Evolutionary conservation across 2,888 invertebrate genomes (phyloP).

Genomic region (Cosmia trapezina): DNA sequence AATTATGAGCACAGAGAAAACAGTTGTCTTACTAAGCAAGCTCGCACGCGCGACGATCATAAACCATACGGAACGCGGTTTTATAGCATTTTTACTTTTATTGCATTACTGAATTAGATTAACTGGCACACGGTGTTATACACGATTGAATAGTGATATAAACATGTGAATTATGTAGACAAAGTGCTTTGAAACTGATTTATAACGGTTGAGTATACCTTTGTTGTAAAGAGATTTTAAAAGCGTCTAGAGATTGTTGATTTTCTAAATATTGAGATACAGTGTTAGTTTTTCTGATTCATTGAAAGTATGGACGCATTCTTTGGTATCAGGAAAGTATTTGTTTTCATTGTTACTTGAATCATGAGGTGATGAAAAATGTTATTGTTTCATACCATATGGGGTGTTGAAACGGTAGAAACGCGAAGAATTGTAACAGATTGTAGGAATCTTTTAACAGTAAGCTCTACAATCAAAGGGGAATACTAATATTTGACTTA

Average conservation of each 20-base stretch:
- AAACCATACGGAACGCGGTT: constrained; percentile 68
- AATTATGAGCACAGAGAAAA: constrained; percentile 32
- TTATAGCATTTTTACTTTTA: constrained; percentile 81
- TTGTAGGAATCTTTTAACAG: constrained; percentile 32
- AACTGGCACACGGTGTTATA: constrained; percentile 61
- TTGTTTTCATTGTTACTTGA: constrained; percentile 40
- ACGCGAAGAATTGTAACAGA: constrained; percentile 4
- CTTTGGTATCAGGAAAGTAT: constrained; percentile 12
- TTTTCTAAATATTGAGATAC: constrained; percentile 15
- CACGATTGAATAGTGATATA: constrained; percentile 46
- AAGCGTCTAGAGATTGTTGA: constrained; percentile 22
- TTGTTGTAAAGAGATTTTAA: constrained; percentile 31
- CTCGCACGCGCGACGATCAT: constrained; percentile 60
- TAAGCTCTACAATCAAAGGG: constrained; percentile 15
- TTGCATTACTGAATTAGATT: constrained; percentile 78
- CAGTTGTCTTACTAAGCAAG: constrained; percentile 60
- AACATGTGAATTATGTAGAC: constrained; percentile 39
- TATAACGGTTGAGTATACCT: constrained; percentile 35
- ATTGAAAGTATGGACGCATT: constrained; percentile 1
- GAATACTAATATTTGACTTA: background rate
- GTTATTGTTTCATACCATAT: constrained; percentile 17
- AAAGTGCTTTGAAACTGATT: constrained; percentile 44
- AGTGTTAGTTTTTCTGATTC: background rate
- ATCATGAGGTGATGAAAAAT: constrained; percentile 13
- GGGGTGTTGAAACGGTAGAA: background rate